Conservation (phyloP, 2,113 vertebrate genomes). For the Chaetodon trifascialis region DNA sequence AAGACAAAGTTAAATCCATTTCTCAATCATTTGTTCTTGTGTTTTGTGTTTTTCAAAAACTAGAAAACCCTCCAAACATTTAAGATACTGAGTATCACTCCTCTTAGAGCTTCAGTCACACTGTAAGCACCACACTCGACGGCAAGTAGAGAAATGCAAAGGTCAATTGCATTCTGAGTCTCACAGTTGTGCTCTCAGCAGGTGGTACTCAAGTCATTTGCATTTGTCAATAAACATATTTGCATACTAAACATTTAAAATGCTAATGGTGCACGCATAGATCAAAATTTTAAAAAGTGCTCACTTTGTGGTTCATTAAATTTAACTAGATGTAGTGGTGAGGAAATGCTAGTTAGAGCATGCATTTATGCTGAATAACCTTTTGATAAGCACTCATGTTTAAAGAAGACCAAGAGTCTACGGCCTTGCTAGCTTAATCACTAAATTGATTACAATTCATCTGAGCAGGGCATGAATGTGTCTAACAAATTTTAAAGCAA, state of each 20-base stretch:
- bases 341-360: background rate
- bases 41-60: too few relatives aligned
- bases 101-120: too few relatives aligned
- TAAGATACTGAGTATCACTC: too few relatives aligned
- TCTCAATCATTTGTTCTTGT: too few relatives aligned
- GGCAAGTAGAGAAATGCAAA: too few relatives aligned
- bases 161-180: conserved; percentile 3
- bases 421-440: too few relatives aligned
- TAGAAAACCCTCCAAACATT: too few relatives aligned
- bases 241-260: conserved; percentile 37
- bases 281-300: background rate
- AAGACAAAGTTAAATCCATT: too few relatives aligned
- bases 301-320: too few relatives aligned
- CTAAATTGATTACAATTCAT: background rate
- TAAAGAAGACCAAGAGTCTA: too few relatives aligned
- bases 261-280: conserved; percentile 4
- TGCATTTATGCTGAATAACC: background rate
- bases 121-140: too few relatives aligned
- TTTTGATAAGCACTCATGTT: too few relatives aligned
- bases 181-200: conserved; percentile 43
- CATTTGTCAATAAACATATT: conserved; percentile 50
- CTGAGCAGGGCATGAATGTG: background rate
- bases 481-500: background rate
- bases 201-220: conserved; percentile 25
- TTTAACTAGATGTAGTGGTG: background rate